phyloP scores from a whole-genome alignment of 2,888 invertebrate species.

The Drosophila merina region DNA sequence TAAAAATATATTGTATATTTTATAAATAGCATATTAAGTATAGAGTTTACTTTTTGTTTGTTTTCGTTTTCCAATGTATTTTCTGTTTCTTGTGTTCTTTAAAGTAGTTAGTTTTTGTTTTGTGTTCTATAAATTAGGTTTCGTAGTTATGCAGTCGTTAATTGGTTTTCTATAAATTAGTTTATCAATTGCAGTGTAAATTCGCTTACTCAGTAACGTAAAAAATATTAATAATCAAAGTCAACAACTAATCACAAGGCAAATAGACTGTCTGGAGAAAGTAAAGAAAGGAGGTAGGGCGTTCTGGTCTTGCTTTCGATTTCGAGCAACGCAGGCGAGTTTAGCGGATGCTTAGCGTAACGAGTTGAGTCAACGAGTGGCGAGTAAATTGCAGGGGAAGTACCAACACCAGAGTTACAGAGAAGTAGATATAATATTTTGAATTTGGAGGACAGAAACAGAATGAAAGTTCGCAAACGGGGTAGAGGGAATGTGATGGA shows the following conservation, averaged over 20 bases:
- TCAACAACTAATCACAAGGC: slow-evolving; percentile 81
- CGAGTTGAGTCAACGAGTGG: slow-evolving; percentile 64
- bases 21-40: slow-evolving; percentile 43
- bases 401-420: slow-evolving; percentile 32
- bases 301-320: slow-evolving; percentile 35
- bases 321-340: slow-evolving; percentile 64
- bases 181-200: slow-evolving; percentile 58
- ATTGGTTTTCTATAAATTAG: slow-evolving; percentile 34
- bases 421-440: slow-evolving; percentile 15
- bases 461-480: slow-evolving; percentile 2
- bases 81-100: slow-evolving; percentile 54
- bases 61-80: slow-evolving; percentile 48
- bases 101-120: slow-evolving; percentile 48
- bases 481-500: slow-evolving; percentile 22
- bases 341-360: slow-evolving; percentile 62
- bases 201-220: slow-evolving; percentile 49
- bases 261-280: slow-evolving; percentile 70
- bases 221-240: slow-evolving; percentile 33
- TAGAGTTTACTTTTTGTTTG: slow-evolving; percentile 36
- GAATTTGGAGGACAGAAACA: slow-evolving; percentile 4
- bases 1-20: slow-evolving; percentile 60
- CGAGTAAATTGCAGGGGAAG: slow-evolving; percentile 47
- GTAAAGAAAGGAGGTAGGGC: slow-evolving; percentile 35
- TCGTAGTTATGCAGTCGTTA: slow-evolving; percentile 46
- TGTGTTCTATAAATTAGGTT: slow-evolving; percentile 57